Conservation (phyloP, 1,140 invertebrate species). For the Anthonomus grandis region DNA sequence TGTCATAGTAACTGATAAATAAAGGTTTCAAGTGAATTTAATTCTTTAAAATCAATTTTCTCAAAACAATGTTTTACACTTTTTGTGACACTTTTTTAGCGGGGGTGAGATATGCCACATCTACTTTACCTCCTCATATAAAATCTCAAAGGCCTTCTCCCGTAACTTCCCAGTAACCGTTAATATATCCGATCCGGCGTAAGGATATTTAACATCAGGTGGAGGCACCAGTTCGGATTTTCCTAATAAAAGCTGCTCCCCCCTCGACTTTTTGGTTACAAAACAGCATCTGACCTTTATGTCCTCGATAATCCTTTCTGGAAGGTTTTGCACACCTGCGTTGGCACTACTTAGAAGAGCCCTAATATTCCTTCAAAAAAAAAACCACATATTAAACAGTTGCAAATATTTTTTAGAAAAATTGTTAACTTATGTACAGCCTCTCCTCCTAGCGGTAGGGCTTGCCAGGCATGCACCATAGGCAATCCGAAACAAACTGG, state of each 20-base stretch:
- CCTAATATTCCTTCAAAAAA: slow-evolving; percentile 51
- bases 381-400: too few relatives aligned
- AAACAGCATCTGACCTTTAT: slow-evolving; percentile 78
- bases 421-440: slow-evolving; percentile 61
- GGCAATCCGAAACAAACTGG: slow-evolving; percentile 82
- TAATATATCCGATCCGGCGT: slow-evolving; percentile 59
- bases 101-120: too few relatives aligned
- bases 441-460: slow-evolving; percentile 67
- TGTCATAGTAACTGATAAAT: too few relatives aligned
- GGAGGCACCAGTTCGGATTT: slow-evolving; percentile 50
- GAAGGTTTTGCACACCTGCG: slow-evolving; percentile 50
- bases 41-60: too few relatives aligned
- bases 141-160: slow-evolving; percentile 75
- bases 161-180: slow-evolving; percentile 68
- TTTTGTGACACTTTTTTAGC: too few relatives aligned
- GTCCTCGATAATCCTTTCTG: slow-evolving; percentile 62
- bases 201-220: slow-evolving; percentile 69
- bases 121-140: slow-evolving; percentile 66
- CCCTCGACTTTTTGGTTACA: slow-evolving; percentile 71
- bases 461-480: slow-evolving; percentile 74
- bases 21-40: too few relatives aligned
- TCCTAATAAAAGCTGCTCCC: slow-evolving; percentile 55
- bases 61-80: neutral
- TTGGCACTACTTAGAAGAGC: slow-evolving; percentile 48
- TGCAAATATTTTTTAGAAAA: neutral